Conservation (phyloP, 1,140 invertebrate species). For the Panonychus citri region DNA sequence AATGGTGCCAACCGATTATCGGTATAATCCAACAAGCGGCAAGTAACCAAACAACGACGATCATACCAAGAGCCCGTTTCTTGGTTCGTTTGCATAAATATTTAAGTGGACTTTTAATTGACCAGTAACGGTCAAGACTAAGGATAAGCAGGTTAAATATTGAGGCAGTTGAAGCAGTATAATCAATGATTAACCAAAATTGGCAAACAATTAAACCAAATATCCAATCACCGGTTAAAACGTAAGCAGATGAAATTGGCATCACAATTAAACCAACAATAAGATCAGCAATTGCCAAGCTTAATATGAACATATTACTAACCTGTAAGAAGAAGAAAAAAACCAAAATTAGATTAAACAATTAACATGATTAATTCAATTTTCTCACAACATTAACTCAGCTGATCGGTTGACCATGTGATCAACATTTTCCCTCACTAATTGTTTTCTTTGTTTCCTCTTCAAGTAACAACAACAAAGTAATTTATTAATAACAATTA, state of each 20-base stretch:
- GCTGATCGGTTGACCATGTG: not conserved
- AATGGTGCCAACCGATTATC: constrained; percentile 28
- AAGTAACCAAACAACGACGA: constrained; percentile 29
- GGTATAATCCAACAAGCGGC: constrained; percentile 29
- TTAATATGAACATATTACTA: constrained; percentile 40
- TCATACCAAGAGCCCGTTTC: constrained; percentile 29
- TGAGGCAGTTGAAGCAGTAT: constrained; percentile 37
- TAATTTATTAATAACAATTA: too few species aligned
- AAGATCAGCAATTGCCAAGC: constrained; percentile 36
- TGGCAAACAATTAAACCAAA: constrained; percentile 31
- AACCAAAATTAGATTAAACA: too few species aligned
- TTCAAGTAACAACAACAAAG: too few species aligned
- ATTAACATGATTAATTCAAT: too few species aligned
- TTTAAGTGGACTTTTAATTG: constrained; percentile 33
- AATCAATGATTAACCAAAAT: constrained; percentile 31
- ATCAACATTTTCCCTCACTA: too few species aligned
- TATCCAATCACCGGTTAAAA: constrained; percentile 32
- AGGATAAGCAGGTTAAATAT: constrained; percentile 35
- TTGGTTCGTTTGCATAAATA: constrained; percentile 35
- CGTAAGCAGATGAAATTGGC: constrained; percentile 36
- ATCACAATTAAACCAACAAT: constrained; percentile 37
- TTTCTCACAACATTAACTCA: too few species aligned
- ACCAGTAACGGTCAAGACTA: constrained; percentile 28
- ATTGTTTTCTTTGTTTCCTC: too few species aligned
- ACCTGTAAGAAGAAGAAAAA: constrained; percentile 24